These are phyloP conservation scores for Sclerodermus sp. DNA, from an alignment of 2,888 invertebrate genomes.

Conservation along the genomic window DNA sequence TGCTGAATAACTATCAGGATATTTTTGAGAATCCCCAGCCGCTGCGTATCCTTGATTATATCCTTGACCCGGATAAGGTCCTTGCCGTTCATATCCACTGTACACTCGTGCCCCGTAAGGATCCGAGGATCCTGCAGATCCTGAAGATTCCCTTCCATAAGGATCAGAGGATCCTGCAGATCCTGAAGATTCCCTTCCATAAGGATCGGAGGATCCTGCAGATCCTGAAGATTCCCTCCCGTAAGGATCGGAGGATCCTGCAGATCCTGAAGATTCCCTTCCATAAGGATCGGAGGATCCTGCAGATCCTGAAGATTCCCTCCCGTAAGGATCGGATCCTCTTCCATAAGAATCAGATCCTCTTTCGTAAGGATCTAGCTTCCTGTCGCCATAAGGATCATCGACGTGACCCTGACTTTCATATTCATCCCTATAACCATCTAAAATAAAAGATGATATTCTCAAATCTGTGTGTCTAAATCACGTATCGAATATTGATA, in stretches of 20 bases:
- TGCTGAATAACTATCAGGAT: slow-evolving; percentile 59
- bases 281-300: too few species aligned
- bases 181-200: slow-evolving; percentile 2
- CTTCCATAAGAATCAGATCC: not conserved
- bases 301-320: slow-evolving; percentile 4
- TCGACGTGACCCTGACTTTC: slow-evolving; percentile 6
- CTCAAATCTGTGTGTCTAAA: too few species aligned
- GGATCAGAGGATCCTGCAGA: too few species aligned
- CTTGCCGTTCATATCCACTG: slow-evolving; percentile 2
- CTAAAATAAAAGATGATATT: too few species aligned
- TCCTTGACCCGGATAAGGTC: slow-evolving; percentile 3
- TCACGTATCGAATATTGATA: too few species aligned
- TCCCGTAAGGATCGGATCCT: slow-evolving; percentile 2
- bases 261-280: slow-evolving; percentile 1
- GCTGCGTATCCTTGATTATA: slow-evolving; percentile 18
- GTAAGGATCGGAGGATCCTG: slow-evolving; percentile 10
- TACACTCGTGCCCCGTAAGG: slow-evolving; percentile 4
- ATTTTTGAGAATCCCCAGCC: slow-evolving; percentile 25
- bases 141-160: not conserved
- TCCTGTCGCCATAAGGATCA: slow-evolving; percentile 3
- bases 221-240: not conserved
- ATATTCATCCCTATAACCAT: too few species aligned
- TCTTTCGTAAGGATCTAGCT: slow-evolving; percentile 4
- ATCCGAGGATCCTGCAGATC: slow-evolving; percentile 4
- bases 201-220: slow-evolving; percentile 1